Evolutionary conservation across 1,140 invertebrate genomes (phyloP).

Genomic region (Metaphire vulgaris): DNA sequence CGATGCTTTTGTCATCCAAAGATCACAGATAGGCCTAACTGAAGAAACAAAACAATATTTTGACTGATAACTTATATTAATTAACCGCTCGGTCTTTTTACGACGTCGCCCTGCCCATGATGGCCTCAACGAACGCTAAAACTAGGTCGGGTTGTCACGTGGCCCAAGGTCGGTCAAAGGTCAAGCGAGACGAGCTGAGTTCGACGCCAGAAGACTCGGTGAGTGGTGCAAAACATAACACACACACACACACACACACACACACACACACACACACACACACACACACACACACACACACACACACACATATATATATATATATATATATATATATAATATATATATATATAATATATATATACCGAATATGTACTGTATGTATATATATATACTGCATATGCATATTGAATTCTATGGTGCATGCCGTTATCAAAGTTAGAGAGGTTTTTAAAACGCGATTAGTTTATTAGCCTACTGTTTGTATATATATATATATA

Average conservation of each 20-base stretch:
- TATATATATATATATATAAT: slow-evolving; percentile 39
- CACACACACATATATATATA: slow-evolving; percentile 40
- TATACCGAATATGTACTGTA: too few species aligned
- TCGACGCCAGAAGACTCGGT: slow-evolving; percentile 1
- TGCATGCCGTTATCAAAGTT: too few species aligned
- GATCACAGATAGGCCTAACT: too few species aligned
- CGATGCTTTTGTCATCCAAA: too few species aligned
- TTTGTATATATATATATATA: slow-evolving; percentile 40
- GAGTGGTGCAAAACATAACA: slow-evolving; percentile 28
- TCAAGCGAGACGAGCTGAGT: neutral
- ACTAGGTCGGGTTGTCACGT: neutral
- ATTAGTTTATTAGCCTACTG: too few species aligned
- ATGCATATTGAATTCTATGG: too few species aligned
- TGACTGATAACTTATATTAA: too few species aligned
- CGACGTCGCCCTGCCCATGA: too few species aligned
- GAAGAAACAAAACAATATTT: too few species aligned
- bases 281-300: slow-evolving; percentile 40
- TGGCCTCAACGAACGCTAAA: neutral
- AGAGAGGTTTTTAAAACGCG: too few species aligned
- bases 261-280: slow-evolving; percentile 41
- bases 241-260: slow-evolving; percentile 38
- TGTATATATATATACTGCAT: too few species aligned
- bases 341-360: too few species aligned
- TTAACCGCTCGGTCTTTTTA: neutral
- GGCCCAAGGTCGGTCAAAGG: neutral